Evolutionary conservation across 2,797 vertebrate genomes (phyloP).

Genomic region (Eidolon dupreanum): DNA sequence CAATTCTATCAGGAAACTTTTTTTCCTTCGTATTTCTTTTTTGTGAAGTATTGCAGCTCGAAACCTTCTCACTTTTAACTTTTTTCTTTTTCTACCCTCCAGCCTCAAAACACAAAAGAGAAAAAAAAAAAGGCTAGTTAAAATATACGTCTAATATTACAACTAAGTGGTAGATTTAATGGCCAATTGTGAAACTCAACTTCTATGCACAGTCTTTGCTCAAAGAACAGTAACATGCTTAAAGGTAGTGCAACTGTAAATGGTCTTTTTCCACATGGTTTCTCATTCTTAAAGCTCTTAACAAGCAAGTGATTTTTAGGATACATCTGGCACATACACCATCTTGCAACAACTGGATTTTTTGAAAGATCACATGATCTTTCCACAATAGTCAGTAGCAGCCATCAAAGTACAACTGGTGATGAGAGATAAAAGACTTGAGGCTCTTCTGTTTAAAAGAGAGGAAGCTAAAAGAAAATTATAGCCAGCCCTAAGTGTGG

Average conservation of each 20-base stretch:
- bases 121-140: neutral
- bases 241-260: neutral
- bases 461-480: slow-evolving; percentile 76
- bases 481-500: slow-evolving; percentile 67
- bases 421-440: slow-evolving; percentile 76
- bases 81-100: slow-evolving; percentile 10
- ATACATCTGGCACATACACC: slow-evolving; percentile 42
- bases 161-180: neutral
- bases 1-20: slow-evolving; percentile 18
- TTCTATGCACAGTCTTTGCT: neutral
- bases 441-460: slow-evolving; percentile 71
- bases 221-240: neutral
- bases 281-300: slow-evolving; percentile 40
- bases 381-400: slow-evolving; percentile 61
- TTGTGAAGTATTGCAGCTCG: slow-evolving; percentile 1
- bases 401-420: slow-evolving; percentile 68
- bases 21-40: slow-evolving; percentile 23
- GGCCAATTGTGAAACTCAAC: neutral
- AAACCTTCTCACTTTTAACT: slow-evolving; percentile 19
- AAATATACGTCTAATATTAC: neutral
- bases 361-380: slow-evolving; percentile 61
- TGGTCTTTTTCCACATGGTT: slow-evolving; percentile 53
- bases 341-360: slow-evolving; percentile 44
- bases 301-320: slow-evolving; percentile 37
- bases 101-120: neutral